Evolutionary conservation across 2,113 vertebrate species (phyloP).

Genomic region (Thalassarche chlororhynchos): DNA sequence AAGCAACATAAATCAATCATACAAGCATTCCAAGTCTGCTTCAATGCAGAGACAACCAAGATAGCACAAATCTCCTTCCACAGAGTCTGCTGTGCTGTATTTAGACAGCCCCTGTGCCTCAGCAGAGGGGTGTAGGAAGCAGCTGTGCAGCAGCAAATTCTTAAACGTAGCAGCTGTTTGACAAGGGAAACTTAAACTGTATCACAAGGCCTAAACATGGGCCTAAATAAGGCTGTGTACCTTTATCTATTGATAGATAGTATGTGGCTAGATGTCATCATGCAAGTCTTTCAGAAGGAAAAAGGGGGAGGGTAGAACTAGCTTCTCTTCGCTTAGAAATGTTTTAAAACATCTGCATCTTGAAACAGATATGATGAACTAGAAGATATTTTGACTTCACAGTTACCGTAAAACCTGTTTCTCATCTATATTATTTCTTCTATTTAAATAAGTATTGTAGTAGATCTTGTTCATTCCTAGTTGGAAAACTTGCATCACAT

Average conservation of each 20-base stretch:
- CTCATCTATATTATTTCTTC: neutral
- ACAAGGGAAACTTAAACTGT: neutral
- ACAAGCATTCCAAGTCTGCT: neutral
- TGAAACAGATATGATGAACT: neutral
- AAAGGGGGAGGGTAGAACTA: neutral
- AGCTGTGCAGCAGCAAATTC: conserved; percentile 46
- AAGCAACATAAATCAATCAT: neutral
- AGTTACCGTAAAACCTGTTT: neutral
- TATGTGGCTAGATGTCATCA: neutral
- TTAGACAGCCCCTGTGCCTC: neutral
- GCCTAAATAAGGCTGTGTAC: neutral
- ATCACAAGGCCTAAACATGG: neutral
- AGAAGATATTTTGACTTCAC: neutral
- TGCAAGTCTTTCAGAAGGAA: neutral
- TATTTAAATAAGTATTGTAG: neutral
- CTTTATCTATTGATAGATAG: neutral
- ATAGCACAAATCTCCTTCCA: neutral
- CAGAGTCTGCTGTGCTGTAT: neutral
- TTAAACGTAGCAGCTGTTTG: neutral
- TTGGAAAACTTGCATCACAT: neutral
- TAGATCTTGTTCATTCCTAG: neutral
- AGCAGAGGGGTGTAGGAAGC: neutral
- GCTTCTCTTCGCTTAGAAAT: neutral
- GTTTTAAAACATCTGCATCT: neutral
- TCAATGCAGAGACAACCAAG: neutral